phyloP scores from a whole-genome alignment of 2,797 vertebrate species.

The Cheirogaleus major region DNA sequence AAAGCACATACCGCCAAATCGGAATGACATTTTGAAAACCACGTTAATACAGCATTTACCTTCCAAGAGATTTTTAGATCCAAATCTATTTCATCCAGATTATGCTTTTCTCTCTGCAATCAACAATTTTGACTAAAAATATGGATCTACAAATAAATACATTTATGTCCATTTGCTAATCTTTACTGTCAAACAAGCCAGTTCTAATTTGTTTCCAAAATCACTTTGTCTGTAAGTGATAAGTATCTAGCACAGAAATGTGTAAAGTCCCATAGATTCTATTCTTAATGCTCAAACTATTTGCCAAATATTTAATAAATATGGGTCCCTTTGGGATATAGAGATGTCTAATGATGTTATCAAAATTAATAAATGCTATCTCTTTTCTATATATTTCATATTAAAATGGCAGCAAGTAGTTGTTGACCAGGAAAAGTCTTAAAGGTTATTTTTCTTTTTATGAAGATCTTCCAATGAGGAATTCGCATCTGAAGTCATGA shows the following conservation, averaged over 20 bases:
- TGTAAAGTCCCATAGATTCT: neutral
- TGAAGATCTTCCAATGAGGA: slow-evolving; percentile 28
- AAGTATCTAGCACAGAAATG: slow-evolving; percentile 8
- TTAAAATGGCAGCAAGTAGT: neutral
- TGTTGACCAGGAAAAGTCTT: slow-evolving; percentile 42
- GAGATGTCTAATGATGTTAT: neutral
- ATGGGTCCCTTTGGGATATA: neutral
- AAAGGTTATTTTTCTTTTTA: neutral
- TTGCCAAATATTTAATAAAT: neutral
- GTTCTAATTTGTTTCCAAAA: neutral
- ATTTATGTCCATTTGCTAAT: slow-evolving; percentile 21
- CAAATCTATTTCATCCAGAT: slow-evolving; percentile 46
- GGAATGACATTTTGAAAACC: slow-evolving; percentile 66
- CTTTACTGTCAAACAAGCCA: neutral
- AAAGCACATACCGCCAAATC: slow-evolving; percentile 42
- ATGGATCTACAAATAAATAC: neutral
- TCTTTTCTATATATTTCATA: neutral
- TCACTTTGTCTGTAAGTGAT: neutral
- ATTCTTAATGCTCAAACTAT: neutral
- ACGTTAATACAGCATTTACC: slow-evolving; percentile 33
- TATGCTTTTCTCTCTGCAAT: neutral
- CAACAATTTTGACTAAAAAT: slow-evolving; percentile 42
- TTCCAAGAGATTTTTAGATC: slow-evolving; percentile 57
- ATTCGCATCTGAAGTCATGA: slow-evolving; percentile 31
- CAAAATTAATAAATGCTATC: neutral